Evolutionary conservation across 2,888 invertebrate species (phyloP), one percentile per base, ranked within the genome.

Genomic region (Augiades crinisus): DNA sequence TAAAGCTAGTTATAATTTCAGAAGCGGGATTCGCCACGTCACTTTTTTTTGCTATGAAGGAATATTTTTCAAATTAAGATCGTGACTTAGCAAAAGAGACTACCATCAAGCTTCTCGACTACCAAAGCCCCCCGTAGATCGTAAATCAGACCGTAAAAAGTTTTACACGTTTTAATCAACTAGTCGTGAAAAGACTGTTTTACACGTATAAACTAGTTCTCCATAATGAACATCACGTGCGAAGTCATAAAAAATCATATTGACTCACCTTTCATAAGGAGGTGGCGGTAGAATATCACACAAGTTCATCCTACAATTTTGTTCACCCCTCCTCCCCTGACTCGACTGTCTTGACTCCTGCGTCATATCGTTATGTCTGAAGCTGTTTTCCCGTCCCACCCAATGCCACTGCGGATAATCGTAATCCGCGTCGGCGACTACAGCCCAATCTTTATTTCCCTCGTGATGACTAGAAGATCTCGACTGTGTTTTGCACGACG

Each of bases 391-490:
- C 62, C 84, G 78, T 10, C 81, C 84, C 53, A 89, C 61, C 89
- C 88, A 89, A 65, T 89, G 86, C 89, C 89, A 89, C 56, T 88
- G 89, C 7, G 89, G 88, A 59, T 89, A 89, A 64, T 89, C 89
- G 47, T 89, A 89, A 56, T 89, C 88, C 12, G 85, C 86, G 60
- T 88, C 88, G 10, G 85, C 74, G 62, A 86, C 77, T 4, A 62
- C 63, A 16, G 83, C 79, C 89, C 89, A 89, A 54, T 88, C 87
- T 65, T 82, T 85, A 55, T 79, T 79, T 5, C 68, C 85, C 40
- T 79, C 87, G 43, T 89, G 86, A 60, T 88, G 81, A 66, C 87
- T 88, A 47, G 88, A 87, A 17, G 88, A 87, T 56, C 85, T 75
- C 0, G 89, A 88, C 57, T 83, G 79, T 4, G 86, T 89, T 63